Evolutionary conservation across 2,113 vertebrate genomes (phyloP).

Genomic region (Ifrita kowaldi): DNA sequence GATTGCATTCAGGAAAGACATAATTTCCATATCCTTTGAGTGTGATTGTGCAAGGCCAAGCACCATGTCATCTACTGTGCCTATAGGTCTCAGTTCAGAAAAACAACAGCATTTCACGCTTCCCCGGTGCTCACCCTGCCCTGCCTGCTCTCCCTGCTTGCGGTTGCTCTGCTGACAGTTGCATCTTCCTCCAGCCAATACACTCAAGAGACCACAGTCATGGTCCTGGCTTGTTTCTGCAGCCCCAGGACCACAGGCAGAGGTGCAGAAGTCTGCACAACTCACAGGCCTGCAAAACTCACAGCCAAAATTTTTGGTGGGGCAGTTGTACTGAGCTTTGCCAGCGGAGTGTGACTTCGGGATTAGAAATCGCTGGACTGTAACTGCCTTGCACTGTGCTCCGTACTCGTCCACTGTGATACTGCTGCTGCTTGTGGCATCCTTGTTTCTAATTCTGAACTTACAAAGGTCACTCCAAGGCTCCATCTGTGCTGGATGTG

Average conservation of each 20-base stretch:
- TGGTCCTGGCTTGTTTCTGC: neutral
- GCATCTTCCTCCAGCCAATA: neutral
- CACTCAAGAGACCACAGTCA: neutral
- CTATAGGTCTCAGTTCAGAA: neutral
- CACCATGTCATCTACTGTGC: rapidly evolving
- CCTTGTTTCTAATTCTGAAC: neutral
- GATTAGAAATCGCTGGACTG: neutral
- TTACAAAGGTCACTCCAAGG: neutral
- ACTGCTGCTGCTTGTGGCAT: neutral
- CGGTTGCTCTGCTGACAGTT: neutral
- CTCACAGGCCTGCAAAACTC: neutral
- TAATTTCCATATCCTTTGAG: neutral
- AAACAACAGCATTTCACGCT: neutral
- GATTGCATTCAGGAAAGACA: neutral
- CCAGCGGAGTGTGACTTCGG: neutral
- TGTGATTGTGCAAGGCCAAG: neutral
- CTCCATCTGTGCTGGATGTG: neutral
- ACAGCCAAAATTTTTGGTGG: neutral
- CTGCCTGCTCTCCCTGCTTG: neutral
- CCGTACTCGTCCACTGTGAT: neutral
- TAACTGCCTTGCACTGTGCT: neutral
- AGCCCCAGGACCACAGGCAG: neutral
- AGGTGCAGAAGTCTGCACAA: neutral
- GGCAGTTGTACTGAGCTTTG: neutral
- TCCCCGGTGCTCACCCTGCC: neutral